phyloP scores from a whole-genome alignment of 2,113 vertebrate species.

The Tragelaphus strepsiceros region DNA sequence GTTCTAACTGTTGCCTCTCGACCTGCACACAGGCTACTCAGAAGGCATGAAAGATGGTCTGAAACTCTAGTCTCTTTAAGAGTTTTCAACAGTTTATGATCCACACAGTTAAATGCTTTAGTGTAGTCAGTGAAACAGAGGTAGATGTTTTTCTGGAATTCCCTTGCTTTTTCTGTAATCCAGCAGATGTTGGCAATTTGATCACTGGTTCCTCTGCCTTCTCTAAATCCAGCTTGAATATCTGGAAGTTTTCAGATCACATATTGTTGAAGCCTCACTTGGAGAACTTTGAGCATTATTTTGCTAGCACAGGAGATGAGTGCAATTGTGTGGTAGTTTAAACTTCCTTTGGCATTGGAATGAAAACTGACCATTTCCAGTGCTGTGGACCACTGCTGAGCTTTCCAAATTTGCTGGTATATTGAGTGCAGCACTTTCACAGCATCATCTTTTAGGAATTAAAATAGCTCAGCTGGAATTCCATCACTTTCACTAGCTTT shows the following conservation, averaged over 20 bases:
- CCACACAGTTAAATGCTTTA: not conserved
- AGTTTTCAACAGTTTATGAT: not conserved
- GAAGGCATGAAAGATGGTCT: not conserved
- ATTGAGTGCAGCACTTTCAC: not conserved
- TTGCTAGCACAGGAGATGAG: rapidly evolving
- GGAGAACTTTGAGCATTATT: not conserved
- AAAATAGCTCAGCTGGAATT: not conserved
- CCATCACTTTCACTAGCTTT: not conserved
- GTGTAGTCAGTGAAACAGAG: not conserved
- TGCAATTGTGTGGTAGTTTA: not conserved
- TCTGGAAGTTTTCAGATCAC: not conserved
- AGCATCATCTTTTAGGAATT: not conserved
- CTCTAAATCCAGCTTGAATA: not conserved
- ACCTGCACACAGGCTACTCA: not conserved
- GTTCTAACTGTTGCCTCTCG: not conserved
- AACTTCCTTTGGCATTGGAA: not conserved
- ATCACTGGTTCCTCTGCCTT: not conserved
- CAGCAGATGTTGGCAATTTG: not conserved
- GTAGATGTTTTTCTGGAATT: not conserved
- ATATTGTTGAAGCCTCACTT: rapidly evolving
- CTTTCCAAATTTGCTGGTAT: not conserved
- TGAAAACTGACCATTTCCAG: not conserved
- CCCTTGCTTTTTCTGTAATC: not conserved
- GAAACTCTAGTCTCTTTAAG: not conserved
- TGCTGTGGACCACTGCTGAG: not conserved